phyloP scores from a whole-genome alignment of 2,797 vertebrate species.

The Podarcis siculus region DNA sequence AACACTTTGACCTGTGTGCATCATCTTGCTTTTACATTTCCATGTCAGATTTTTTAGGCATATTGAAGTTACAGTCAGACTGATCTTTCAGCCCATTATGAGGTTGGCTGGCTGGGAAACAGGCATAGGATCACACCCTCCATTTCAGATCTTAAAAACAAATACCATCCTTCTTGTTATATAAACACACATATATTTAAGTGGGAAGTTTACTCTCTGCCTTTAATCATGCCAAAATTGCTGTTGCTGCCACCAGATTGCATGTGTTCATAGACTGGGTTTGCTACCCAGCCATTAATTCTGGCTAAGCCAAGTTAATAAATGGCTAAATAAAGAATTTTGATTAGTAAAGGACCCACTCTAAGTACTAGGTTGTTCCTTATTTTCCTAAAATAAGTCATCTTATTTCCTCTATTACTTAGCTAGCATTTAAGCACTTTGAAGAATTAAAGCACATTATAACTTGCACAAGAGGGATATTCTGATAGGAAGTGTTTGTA shows the following conservation, averaged over 20 bases:
- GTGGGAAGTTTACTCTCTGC: constrained; percentile 45
- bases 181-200: constrained; percentile 8
- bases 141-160: background rate
- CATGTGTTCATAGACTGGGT: background rate
- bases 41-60: background rate
- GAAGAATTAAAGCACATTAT: constrained; percentile 29
- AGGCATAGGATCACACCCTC: constrained; percentile 4
- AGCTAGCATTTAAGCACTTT: constrained; percentile 8
- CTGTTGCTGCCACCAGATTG: constrained; percentile 24
- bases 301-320: constrained; percentile 60
- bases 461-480: constrained; percentile 11
- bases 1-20: background rate
- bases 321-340: constrained; percentile 63
- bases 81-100: constrained; percentile 13
- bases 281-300: constrained; percentile 47
- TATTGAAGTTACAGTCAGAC: background rate
- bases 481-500: background rate
- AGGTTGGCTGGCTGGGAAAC: background rate
- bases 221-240: constrained; percentile 65
- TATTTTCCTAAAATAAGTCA: constrained; percentile 61
- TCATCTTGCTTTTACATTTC: background rate
- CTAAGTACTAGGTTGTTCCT: constrained; percentile 54
- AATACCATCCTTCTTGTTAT: background rate
- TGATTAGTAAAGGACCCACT: constrained; percentile 49
- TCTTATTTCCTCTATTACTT: constrained; percentile 39